These are phyloP conservation scores for Xestobium rufovillosum DNA, from an alignment of 2,888 invertebrate genomes.

Conservation along the genomic window DNA sequence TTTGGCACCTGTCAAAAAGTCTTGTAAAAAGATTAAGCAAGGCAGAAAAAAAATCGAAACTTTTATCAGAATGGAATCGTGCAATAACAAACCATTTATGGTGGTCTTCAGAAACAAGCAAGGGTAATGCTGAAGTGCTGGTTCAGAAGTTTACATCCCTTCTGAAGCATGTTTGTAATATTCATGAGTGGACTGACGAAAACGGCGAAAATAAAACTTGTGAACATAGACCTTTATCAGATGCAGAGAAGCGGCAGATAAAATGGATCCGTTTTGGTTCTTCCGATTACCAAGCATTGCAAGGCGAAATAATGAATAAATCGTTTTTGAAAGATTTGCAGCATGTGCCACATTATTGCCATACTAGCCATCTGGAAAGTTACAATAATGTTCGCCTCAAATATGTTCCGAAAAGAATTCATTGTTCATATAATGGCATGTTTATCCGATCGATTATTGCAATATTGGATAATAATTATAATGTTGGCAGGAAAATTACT, in stretches of 20 bases:
- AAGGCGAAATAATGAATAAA: too few species aligned
- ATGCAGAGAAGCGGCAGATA: constrained; percentile 7
- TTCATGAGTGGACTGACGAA: constrained; percentile 12
- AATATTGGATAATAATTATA: too few species aligned
- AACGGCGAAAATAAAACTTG: constrained; percentile 11
- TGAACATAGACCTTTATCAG: constrained; percentile 6
- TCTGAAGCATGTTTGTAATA: constrained; percentile 14
- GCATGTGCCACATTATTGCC: too few species aligned
- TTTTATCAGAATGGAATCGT: constrained; percentile 18
- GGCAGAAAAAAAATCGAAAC: constrained; percentile 15
- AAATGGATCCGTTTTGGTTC: constrained; percentile 11
- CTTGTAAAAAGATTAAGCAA: constrained; percentile 16
- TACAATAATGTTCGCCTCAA: too few species aligned
- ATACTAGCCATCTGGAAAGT: too few species aligned
- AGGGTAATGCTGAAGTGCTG: constrained; percentile 7
- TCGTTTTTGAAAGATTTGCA: too few species aligned
- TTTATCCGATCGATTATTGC: too few species aligned
- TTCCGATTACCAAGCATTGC: too few species aligned
- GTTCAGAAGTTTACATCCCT: constrained; percentile 14
- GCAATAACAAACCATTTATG: constrained; percentile 16
- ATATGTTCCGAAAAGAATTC: too few species aligned
- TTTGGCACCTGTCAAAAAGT: constrained; percentile 21
- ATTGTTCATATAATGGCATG: too few species aligned
- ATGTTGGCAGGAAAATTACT: too few species aligned
- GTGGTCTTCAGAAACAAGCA: constrained; percentile 14